Conservation (phyloP, 2,888 invertebrate species). For the Euzophera pinguis region DNA sequence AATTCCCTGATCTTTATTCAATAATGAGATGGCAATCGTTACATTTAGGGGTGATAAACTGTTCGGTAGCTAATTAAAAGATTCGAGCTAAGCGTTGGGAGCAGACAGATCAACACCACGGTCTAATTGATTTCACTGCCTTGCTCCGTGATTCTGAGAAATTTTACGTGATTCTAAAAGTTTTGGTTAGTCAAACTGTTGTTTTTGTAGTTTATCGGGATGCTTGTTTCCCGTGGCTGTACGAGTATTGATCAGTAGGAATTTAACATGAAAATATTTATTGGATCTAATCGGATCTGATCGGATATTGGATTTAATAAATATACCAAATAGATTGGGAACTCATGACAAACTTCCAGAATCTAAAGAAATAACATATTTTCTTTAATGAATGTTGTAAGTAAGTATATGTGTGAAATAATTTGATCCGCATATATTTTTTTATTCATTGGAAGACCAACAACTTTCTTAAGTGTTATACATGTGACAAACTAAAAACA, state of each 20-base stretch:
- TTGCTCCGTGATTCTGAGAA: slow-evolving; percentile 37
- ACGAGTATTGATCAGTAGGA: neutral
- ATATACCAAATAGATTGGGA: no score
- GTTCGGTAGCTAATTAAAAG: slow-evolving; percentile 64
- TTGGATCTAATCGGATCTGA: no score
- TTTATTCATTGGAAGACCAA: no score
- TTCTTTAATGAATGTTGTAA: no score
- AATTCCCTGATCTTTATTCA: slow-evolving; percentile 2
- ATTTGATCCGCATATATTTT: no score
- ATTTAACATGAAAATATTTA: neutral
- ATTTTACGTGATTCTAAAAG: slow-evolving; percentile 49
- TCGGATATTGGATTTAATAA: no score
- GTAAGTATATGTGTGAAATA: no score
- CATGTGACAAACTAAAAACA: no score
- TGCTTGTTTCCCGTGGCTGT: neutral
- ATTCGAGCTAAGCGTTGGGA: slow-evolving; percentile 43
- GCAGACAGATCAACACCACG: slow-evolving; percentile 50
- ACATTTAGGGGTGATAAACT: slow-evolving; percentile 31
- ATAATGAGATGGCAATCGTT: slow-evolving; percentile 32
- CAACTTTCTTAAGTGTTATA: no score
- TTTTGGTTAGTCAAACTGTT: slow-evolving; percentile 23
- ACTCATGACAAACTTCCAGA: neutral
- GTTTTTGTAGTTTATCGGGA: neutral
- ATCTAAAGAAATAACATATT: neutral
- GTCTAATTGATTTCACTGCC: slow-evolving; percentile 68